Base-by-base conservation (phyloP, 2,113 vertebrate species). In the Misgurnus anguillicaudatus region DNA sequence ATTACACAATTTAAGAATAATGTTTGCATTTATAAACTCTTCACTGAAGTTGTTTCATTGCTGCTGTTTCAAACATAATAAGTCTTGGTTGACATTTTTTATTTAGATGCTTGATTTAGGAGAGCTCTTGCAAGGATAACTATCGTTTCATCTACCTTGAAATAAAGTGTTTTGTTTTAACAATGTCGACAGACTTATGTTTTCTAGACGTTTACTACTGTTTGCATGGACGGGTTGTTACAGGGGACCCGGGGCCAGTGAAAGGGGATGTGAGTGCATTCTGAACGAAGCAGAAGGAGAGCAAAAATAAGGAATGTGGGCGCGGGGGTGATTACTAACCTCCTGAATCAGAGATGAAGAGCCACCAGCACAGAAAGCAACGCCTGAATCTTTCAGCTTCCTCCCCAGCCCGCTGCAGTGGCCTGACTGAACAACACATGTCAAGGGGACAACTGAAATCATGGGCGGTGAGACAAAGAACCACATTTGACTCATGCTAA, bases 291-390 rank as follows among this genome's bases (percentile, higher is more conserved):
- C 75, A 77, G 65, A 8, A 47, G 63, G 63, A 77, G 68, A 53
- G 65, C 39, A 47, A 66, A 53, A 66, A 53, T 63, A 69, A 57
- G 31, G 69, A 68, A 79, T 67, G 19, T 76, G 78, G 78, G 63
- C 58, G 58, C 16, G 65, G 63, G 74, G 84, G 41, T 55, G 71
- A 73, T 81, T 83, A 88, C 85, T 85, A 85, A 88, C 85, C 87
- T 86, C 84, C 83, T 88, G 86, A 81, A 88, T 89, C 81, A 82
- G 77, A 85, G 85, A 85, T 45, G 84, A 83, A 69, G 86, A 87
- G 80, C 82, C 79, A 69, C 80, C 68, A 31, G 83, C 84, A 83
- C 74, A 62, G 73, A 81, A 83, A 80, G 60, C 38, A 39, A 82
- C 79, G 81, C 87, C 79, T 78, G 86, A 80, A 81, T 85, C 79